These are phyloP conservation scores for Limnodromus scolopaceus DNA, from an alignment of 2,797 vertebrate genomes.

Conservation along the genomic window DNA sequence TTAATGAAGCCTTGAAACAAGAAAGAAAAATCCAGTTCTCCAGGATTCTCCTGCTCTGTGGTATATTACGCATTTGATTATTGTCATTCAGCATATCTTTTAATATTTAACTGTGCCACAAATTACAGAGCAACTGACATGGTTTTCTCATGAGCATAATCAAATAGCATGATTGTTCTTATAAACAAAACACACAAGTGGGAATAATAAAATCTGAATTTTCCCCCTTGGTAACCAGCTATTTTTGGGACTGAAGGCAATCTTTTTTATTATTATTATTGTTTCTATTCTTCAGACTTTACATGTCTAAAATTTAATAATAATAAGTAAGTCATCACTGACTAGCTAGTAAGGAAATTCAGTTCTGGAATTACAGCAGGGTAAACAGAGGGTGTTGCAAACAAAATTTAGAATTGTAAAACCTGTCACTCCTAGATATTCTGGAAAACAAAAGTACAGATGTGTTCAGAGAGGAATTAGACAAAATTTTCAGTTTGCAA, in stretches of 20 bases:
- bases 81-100: background rate
- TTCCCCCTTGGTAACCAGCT: background rate
- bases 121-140: background rate
- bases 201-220: background rate
- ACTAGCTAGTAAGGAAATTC: background rate
- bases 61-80: background rate
- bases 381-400: background rate
- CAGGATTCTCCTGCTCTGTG: background rate
- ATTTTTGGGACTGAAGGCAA: background rate
- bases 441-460: background rate
- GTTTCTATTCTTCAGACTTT: background rate
- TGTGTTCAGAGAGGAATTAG: background rate
- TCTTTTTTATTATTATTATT: background rate
- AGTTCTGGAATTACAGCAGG: background rate
- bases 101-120: background rate
- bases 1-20: constrained; percentile 28
- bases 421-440: background rate
- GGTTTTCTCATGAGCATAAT: background rate
- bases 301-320: background rate
- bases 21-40: background rate
- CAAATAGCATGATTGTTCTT: background rate
- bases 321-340: background rate
- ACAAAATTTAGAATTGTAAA: background rate
- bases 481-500: background rate
- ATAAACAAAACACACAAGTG: background rate